Evolutionary conservation across 2,888 invertebrate genomes (phyloP), one percentile per base, ranked within the genome.

Genomic region (Lamellibrachia satsuma): DNA sequence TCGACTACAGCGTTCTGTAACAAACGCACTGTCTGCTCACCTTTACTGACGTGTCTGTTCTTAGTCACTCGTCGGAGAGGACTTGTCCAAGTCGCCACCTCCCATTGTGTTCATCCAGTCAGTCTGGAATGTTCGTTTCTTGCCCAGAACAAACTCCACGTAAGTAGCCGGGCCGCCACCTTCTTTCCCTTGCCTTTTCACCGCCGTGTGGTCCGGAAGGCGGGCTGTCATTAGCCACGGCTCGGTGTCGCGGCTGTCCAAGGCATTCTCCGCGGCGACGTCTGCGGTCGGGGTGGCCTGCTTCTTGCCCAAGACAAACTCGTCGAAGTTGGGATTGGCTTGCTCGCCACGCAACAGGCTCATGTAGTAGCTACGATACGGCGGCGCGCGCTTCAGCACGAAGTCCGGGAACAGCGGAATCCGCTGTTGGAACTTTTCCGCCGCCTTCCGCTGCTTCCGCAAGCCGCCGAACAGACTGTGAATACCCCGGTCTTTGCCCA

Each of bases 291-390:
- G 75, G 75, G 22, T n/a, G 15, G 22, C 75, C n/a, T 75, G 75
- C 75, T 75, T 75, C 75, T 75, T 75, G 75, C 75, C 75, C 75
- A 75, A n/a, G 11, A 75, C 75, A 22, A 75, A 75, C 75, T 75
- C 75, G 75, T 75, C 75, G 75, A 75, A 75, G 75, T 75, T 75
- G 22, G 75, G 75, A 15, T 11, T 75, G 75, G 75, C 75, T 6
- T 75, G 15, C 75, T 75, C 75, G 15, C 22, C n/a, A 4, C 75
- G 75, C 22, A n/a, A 22, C 22, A 15, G n/a, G 22, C 15, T 75
- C 75, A 75, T 11, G 75, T 75, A 75, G 75, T 75, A 75, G 3
- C n/a, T 22, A 22, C 75, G 75, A 15, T 6, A 15, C 4, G 75
- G 75, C 75, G 15, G 75, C 22, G 75, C 75, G 6, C 75, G 75